A percentile compares a stretch with the other conserved stretches of the same genome.
phyloP scores from a whole-genome alignment of 2,888 invertebrate species.

The Hydropsyche betteni region DNA sequence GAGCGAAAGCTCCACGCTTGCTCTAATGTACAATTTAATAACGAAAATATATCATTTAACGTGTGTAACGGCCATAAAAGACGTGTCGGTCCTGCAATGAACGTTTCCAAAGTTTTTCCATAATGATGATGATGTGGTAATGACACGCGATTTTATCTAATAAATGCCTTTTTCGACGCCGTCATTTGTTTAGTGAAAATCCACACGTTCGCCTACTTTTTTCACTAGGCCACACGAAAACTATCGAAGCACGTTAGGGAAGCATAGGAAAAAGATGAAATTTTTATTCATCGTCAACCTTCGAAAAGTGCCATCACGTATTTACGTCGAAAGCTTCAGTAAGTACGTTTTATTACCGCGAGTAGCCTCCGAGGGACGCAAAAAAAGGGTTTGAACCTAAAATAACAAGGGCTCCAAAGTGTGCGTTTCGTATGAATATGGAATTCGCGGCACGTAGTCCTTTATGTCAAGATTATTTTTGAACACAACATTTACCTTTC shows the following conservation, averaged over 20 bases:
- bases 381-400: slow-evolving; percentile 31
- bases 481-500: slow-evolving; percentile 28
- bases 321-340: slow-evolving; percentile 25
- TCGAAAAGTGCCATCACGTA: slow-evolving; percentile 26
- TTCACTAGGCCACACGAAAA: not conserved
- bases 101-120: slow-evolving; percentile 9
- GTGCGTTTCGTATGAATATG: slow-evolving; percentile 25
- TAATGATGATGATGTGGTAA: slow-evolving; percentile 15
- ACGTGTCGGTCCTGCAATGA: slow-evolving; percentile 21
- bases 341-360: slow-evolving; percentile 29
- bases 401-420: slow-evolving; percentile 25
- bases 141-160: slow-evolving; percentile 22
- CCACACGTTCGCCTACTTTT: slow-evolving; percentile 8
- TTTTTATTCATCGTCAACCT: slow-evolving; percentile 15
- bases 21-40: slow-evolving; percentile 26
- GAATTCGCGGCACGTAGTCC: slow-evolving; percentile 22
- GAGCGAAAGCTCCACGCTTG: not conserved
- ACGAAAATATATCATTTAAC: slow-evolving; percentile 28
- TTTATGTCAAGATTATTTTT: slow-evolving; percentile 29
- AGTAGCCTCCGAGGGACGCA: slow-evolving; percentile 16
- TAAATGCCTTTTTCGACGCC: slow-evolving; percentile 23
- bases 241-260: not conserved
- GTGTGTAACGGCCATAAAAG: slow-evolving; percentile 22
- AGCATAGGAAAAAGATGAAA: slow-evolving; percentile 5
- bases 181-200: not conserved